These are phyloP conservation scores for Goniozus legneri DNA, from an alignment of 1,140 invertebrate genomes.

Conservation along the genomic window DNA sequence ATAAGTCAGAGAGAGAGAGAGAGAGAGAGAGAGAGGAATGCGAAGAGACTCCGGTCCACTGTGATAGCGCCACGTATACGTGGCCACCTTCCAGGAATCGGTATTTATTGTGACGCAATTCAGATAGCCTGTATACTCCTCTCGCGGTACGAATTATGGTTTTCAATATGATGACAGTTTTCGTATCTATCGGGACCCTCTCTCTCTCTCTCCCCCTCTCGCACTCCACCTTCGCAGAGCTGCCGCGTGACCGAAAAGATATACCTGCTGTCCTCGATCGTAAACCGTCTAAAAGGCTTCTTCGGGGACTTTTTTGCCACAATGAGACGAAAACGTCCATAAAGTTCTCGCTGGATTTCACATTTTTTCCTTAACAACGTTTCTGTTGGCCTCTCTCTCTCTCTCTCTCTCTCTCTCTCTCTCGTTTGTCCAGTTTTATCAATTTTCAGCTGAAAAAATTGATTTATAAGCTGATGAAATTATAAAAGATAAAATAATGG, in stretches of 20 bases:
- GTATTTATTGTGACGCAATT: conserved; percentile 55
- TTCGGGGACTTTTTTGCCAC: conserved; percentile 33
- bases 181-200: conserved; percentile 33
- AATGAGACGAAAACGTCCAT: too few relatives aligned
- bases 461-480: too few relatives aligned
- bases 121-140: conserved; percentile 47
- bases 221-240: background rate
- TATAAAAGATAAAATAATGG: too few relatives aligned
- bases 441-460: too few relatives aligned
- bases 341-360: too few relatives aligned
- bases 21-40: conserved; percentile 10
- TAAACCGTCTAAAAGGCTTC: conserved; percentile 46
- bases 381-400: too few relatives aligned
- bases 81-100: conserved; percentile 52
- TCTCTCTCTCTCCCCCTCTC: conserved; percentile 22
- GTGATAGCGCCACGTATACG: conserved; percentile 37
- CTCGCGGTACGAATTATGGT: conserved; percentile 49
- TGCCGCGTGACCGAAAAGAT: conserved; percentile 22
- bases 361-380: too few relatives aligned
- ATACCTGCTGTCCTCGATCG: conserved; percentile 37
- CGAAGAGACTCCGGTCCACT: conserved; percentile 33
- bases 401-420: background rate
- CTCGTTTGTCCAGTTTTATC: too few relatives aligned
- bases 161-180: conserved; percentile 52
- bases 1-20: background rate